Evolutionary conservation across 2,888 invertebrate species (phyloP).

Genomic region (Macrosiphum euphorbiae): DNA sequence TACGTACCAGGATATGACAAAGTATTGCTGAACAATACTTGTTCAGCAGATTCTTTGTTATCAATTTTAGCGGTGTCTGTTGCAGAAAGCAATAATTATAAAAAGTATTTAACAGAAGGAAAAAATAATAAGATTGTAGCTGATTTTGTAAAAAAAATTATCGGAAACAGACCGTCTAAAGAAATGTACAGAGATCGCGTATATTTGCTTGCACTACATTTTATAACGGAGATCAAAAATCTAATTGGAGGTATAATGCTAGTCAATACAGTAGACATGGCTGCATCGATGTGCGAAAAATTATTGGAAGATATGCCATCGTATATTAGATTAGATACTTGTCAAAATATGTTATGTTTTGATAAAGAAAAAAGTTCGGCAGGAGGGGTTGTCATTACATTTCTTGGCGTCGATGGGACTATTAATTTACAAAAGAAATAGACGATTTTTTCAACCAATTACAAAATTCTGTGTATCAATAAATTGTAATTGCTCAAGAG

Average conservation of each 20-base stretch:
- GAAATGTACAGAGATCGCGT: too few relatives aligned
- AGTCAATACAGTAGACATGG: neutral
- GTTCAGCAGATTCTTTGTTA: neutral
- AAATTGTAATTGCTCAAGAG: too few relatives aligned
- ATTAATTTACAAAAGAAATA: neutral
- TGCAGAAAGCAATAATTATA: too few relatives aligned
- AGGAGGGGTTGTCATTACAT: neutral
- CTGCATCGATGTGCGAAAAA: neutral
- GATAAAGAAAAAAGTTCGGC: neutral
- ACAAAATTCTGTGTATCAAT: too few relatives aligned
- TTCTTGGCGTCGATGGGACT: neutral
- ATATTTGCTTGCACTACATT: too few relatives aligned
- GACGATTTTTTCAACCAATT: too few relatives aligned
- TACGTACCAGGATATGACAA: neutral
- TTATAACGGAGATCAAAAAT: too few relatives aligned
- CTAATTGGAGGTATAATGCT: neutral
- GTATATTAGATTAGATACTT: neutral
- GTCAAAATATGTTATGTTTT: neutral
- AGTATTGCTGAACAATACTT: neutral
- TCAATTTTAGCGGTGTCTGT: neutral
- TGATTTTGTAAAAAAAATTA: too few relatives aligned
- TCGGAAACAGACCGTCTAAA: too few relatives aligned
- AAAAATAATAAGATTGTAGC: too few relatives aligned
- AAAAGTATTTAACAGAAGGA: too few relatives aligned
- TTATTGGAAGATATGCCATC: neutral